Evolutionary conservation across 2,888 invertebrate species (phyloP), one percentile per base, ranked within the genome.

Genomic region (Polydrusus cervinus): DNA sequence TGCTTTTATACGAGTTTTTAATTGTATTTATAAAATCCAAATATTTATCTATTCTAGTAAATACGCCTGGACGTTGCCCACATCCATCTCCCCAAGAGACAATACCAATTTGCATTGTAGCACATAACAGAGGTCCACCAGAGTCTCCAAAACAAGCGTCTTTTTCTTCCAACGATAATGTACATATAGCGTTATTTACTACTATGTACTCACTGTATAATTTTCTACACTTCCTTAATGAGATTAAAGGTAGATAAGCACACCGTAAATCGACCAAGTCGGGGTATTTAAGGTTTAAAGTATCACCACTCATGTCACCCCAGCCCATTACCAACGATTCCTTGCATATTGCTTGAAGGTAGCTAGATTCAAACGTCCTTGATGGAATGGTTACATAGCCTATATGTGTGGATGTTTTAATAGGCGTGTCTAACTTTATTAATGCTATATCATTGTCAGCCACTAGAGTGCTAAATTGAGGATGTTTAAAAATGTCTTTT

Each of bases 51-150:
- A 57, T 25, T 55, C 57, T 40, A 40, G 57, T 66, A 25, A 65
- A 72, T 7, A 72, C 72, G 8, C 72, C 66, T 3, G 72, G 72
- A 57, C 65, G 55, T 1, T 13, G n/a, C 11, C 72, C 72, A 66
- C 72, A 72, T 20, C 55, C 30, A 11, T 65, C n/a, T n/a, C 72
- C 72, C 72, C 72, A 72, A 3, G 72, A 72, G n/a, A 72, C 45
- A 14, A 72, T 60, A 6, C 72, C 72, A 45, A 53, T 20, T 66
- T 72, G 72, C n/a, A 72, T 8, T 2, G 25, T 11, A 14, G 18
- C 57, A 30, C 72, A 72, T 10, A 72, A 10, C 11, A 72, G 30
- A n/a, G 72, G 72, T 45, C 72, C 72, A 11, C 72, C 72, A 14
- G 66, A 66, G 34, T 72, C 72, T 13, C 72, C 72, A 25, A 43